Percentiles rank a stretch among this genome's conserved stretches.
Conservation (phyloP, 2,113 vertebrate species). For the Pantherophis guttatus region DNA sequence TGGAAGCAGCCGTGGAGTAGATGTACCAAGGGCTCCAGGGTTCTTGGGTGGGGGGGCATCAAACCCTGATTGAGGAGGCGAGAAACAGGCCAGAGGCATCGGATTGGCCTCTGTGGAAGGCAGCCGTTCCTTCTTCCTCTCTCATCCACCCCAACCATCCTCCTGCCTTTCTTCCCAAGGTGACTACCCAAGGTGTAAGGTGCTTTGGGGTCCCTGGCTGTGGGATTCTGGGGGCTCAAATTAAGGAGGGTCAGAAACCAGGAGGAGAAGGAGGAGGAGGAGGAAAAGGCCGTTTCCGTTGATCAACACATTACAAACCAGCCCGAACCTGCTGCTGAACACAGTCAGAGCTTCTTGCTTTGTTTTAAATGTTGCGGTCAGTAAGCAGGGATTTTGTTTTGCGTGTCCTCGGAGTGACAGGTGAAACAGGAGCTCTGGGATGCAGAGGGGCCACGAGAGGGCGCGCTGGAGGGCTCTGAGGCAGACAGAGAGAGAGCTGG, state of each 20-base stretch:
- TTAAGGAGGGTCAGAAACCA: neutral
- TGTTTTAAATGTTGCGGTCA: neutral
- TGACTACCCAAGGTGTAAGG: neutral
- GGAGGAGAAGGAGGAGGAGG: neutral
- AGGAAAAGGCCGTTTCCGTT: neutral
- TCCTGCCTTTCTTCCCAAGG: neutral
- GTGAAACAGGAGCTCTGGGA: neutral
- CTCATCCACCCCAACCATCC: no score
- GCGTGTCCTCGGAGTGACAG: neutral
- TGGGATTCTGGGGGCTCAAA: neutral
- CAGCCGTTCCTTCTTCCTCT: no score
- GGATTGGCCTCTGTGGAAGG: no score
- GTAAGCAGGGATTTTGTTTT: neutral
- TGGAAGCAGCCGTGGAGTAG: no score
- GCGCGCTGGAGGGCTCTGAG: neutral
- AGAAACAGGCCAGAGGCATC: no score
- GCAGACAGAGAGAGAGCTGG: neutral
- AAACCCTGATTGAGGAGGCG: no score
- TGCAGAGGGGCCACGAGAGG: neutral
- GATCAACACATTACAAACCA: neutral
- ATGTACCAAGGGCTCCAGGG: no score
- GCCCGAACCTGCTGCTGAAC: neutral
- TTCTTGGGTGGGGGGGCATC: no score
- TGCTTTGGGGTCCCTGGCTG: neutral
- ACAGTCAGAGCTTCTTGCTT: accelerated